phyloP scores from a whole-genome alignment of 2,113 vertebrate genomes.

The Dicrurus megarhynchus region DNA sequence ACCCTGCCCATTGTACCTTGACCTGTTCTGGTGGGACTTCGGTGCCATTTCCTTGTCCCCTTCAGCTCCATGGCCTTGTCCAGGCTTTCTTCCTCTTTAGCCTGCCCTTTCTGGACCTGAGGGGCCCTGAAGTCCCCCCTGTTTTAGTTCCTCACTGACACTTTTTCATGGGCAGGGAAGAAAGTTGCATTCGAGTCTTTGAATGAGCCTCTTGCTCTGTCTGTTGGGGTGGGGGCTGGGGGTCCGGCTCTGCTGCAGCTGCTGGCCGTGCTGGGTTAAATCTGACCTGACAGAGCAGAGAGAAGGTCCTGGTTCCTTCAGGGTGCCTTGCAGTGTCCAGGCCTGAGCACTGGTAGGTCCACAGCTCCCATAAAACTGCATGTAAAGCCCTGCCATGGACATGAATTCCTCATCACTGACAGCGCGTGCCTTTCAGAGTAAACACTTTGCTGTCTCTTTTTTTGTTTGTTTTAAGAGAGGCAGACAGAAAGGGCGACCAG shows the following conservation, averaged over 20 bases:
- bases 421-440: neutral
- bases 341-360: neutral
- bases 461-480: neutral
- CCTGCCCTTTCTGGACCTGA: neutral
- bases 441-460: accelerated
- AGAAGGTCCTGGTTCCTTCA: neutral
- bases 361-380: neutral
- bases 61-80: neutral
- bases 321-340: neutral
- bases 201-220: neutral
- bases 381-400: neutral
- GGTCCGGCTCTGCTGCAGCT: neutral
- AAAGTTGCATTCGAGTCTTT: neutral
- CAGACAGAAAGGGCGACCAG: neutral
- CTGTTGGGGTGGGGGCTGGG: no score
- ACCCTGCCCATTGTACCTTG: neutral
- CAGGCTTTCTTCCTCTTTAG: neutral
- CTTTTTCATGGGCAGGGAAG: neutral
- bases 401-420: neutral
- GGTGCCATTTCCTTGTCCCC: neutral
- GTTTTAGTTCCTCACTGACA: accelerated
- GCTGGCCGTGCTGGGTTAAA: accelerated
- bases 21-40: neutral
- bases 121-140: neutral
- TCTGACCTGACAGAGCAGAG: neutral